Evolutionary conservation across 2,888 invertebrate species (phyloP), one percentile per base, ranked within the genome.

Genomic region (Aphodius sticticus): DNA sequence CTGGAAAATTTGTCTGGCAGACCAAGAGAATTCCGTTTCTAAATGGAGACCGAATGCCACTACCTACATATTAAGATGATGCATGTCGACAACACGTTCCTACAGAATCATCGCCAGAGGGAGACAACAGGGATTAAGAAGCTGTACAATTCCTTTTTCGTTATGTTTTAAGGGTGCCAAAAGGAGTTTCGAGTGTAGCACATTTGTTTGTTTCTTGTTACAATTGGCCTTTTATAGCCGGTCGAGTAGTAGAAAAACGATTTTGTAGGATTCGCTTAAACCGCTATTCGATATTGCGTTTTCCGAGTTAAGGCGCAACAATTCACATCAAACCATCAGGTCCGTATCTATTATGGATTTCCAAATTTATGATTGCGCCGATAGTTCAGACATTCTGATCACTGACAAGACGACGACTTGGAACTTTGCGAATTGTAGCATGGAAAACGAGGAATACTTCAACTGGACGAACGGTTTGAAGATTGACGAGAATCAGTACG

Each of bases 101-200:
- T 95, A 81, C 94, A 95, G 89, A 95, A 94, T 88, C 95, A 95
- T 88, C 93, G 95, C 86, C 95, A 96, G 89, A 91, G 95, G 87
- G 95, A 96, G 89, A 95, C 95, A 36, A 95, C 95, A 76, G 96
- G 96, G 82, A 95, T 96, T 87, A 96, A 96, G 90, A 96, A 96
- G 90, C 91, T 96, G 88, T 96, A 96, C 91, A 96, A 96, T 90
- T 95, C 95, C 82, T 96, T 96, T 91, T 96, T 96, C 89, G 96
- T 96, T 84, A 93, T 96, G 89, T 96, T 96, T 90, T 96, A 96
- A 95, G 91, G 87, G 86, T 90, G 90, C 90, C 70, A 87, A 90
- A 1, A 86, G 90, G 76, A 90, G 90, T 78, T 80, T 69, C 38
- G 69, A 12, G 53, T 7, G 53, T 53, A 53, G 53, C 53, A 26